Conservation (phyloP, 2,797 vertebrate genomes). For the Acrossocheilus fasciatus region DNA sequence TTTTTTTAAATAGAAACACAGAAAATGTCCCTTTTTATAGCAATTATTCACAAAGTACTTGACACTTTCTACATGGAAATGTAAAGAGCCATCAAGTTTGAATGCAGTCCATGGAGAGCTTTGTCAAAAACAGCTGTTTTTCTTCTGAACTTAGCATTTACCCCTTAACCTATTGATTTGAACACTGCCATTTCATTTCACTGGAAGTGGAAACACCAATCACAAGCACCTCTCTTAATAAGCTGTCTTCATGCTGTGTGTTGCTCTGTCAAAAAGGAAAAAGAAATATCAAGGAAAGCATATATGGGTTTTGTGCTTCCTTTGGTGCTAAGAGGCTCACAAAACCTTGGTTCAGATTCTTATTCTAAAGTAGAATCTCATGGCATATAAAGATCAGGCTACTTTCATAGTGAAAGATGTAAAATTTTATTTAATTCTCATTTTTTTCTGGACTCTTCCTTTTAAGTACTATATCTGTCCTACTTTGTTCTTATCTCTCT, state of each 20-base stretch:
- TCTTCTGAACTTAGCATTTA: slow-evolving; percentile 37
- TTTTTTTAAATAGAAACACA: not conserved
- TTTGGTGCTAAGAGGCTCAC: slow-evolving; percentile 2
- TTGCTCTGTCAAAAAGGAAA: slow-evolving; percentile 8
- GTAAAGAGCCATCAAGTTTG: not conserved
- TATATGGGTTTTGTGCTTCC: slow-evolving; percentile 22
- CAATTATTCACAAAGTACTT: slow-evolving; percentile 21
- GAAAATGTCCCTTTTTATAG: slow-evolving; percentile 4
- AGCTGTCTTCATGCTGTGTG: slow-evolving; percentile 21
- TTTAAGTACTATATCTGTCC: slow-evolving; percentile 23
- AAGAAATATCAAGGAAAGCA: slow-evolving; percentile 2
- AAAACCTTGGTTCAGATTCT: not conserved
- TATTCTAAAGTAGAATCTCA: slow-evolving; percentile 16
- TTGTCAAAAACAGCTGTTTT: slow-evolving; percentile 24
- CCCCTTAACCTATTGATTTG: slow-evolving; percentile 45
- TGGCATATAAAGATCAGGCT: slow-evolving; percentile 26
- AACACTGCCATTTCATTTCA: slow-evolving; percentile 39
- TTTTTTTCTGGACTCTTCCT: slow-evolving; percentile 15
- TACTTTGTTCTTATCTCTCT: slow-evolving; percentile 35
- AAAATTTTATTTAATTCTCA: slow-evolving; percentile 35
- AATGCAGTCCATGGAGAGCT: slow-evolving; percentile 10
- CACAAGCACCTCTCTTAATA: slow-evolving; percentile 38
- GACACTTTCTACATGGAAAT: slow-evolving; percentile 21
- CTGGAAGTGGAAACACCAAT: slow-evolving; percentile 36
- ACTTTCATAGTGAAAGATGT: slow-evolving; percentile 16